Evolutionary conservation across 1,140 invertebrate species (phyloP), one percentile per base, ranked within the genome.

Genomic region (Zelostemma sp.): DNA sequence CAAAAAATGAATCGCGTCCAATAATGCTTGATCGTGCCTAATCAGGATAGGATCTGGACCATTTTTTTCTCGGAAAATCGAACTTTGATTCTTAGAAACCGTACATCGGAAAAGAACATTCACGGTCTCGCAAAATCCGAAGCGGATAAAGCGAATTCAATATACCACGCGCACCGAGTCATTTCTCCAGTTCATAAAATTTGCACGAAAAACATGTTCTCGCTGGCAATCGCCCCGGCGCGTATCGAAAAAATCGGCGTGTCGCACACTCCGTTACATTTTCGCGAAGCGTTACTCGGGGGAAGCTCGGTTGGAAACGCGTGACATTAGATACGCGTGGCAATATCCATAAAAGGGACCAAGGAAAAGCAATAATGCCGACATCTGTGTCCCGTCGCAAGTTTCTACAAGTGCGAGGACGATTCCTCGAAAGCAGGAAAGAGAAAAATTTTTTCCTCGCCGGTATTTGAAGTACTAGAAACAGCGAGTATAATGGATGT

Each of bases 321-420:
- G 67, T 67, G 62, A 68, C 40, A 55, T 67, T 60, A 60, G 40
- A 66, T 70, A 61, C 60, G 73, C 72, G 74, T 73, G 74, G 81
- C 76, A 83, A 82, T 84, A 83, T 82, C 81, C 82, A 83, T 84
- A 82, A 83, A 83, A 82, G 75, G 76, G 74, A 80, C 75, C 75
- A 63, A 72, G 33, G 75, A 76, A 71, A 82, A 82, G 80, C 79
- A 84, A 84, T 84, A 84, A 83, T 76, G 76, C 66, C 68, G 61
- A 76, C 81, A 84, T 83, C 80, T 84, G 82, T 76, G 78, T 60
- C 68, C 48, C 47, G 63, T 57, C 62, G 41, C 57, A 67, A 41
- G 62, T 43, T 53, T 33, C 60, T 64, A 41, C 66, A 61, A 68
- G 57, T 45, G 53, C 41, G 50, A 63, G 47, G 66, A 64, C 69